phyloP scores from a whole-genome alignment of 2,113 vertebrate species.

The Solea senegalensis region DNA sequence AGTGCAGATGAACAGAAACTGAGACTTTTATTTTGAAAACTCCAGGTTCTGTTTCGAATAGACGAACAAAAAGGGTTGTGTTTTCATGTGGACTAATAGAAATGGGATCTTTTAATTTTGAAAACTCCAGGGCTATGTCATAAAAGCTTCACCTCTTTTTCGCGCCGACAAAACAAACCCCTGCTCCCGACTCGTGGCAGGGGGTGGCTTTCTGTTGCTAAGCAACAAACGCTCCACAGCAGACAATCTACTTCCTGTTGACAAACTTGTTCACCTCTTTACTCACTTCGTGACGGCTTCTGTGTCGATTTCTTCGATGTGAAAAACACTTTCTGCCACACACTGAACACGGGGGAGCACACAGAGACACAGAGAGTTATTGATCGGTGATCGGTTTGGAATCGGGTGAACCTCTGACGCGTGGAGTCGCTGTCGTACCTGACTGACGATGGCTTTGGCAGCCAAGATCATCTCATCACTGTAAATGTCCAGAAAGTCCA shows the following conservation, averaged over 20 bases:
- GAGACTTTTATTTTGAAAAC: too few species aligned
- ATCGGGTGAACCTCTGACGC: not conserved
- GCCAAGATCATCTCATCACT: constrained; percentile 92
- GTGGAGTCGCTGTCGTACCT: constrained; percentile 78
- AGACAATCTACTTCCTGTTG: not conserved
- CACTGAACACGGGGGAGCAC: constrained; percentile 76
- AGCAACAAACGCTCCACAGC: not conserved
- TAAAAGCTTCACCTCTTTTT: too few species aligned
- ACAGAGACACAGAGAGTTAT: not conserved
- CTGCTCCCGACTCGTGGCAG: not conserved
- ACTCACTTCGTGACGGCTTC: constrained; percentile 93
- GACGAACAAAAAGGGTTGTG: too few species aligned
- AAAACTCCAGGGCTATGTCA: too few species aligned
- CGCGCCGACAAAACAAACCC: too few species aligned
- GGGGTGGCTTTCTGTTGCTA: not conserved
- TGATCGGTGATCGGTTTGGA: not conserved
- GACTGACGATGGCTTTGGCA: constrained; percentile 91
- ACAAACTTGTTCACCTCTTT: not conserved
- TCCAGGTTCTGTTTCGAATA: too few species aligned
- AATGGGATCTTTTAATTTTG: too few species aligned
- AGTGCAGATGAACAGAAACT: too few species aligned
- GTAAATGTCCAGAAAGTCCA: constrained; percentile 98
- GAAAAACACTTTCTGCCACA: constrained; percentile 87
- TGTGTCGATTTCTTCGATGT: constrained; percentile 92
- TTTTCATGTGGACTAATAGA: too few species aligned